Conservation (phyloP, 2,888 invertebrate species). For the Luffia ferchaultella region DNA sequence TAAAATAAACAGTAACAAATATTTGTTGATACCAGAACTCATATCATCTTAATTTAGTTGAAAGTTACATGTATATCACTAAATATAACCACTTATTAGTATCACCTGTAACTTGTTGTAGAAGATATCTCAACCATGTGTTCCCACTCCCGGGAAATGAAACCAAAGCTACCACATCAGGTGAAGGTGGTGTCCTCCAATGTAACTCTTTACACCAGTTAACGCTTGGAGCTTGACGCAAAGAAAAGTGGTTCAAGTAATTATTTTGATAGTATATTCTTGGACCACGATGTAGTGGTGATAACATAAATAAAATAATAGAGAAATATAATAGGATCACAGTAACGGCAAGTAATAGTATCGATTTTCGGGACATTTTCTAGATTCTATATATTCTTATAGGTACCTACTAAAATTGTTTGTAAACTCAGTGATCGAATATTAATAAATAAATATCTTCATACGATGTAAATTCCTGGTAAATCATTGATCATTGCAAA, state of each 20-base stretch:
- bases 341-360: constrained; percentile 37
- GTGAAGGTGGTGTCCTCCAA: constrained; percentile 51
- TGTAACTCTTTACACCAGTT: constrained; percentile 63
- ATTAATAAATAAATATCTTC: no score
- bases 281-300: constrained; percentile 35
- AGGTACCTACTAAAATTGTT: no score
- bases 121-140: constrained; percentile 81
- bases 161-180: constrained; percentile 69
- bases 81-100: neutral
- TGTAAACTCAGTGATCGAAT: no score
- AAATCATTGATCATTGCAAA: no score
- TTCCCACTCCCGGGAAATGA: constrained; percentile 88
- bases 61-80: no score
- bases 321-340: constrained; percentile 49
- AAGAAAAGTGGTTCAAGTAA: constrained; percentile 33
- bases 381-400: no score
- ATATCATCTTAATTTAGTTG: no score
- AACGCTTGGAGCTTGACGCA: constrained; percentile 33
- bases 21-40: no score
- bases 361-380: constrained; percentile 40
- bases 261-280: constrained; percentile 29
- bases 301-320: constrained; percentile 46
- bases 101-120: constrained; percentile 80
- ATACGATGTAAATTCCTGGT: no score
- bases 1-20: no score